Conservation (phyloP, 2,888 invertebrate genomes). For the Aquatica leii region DNA sequence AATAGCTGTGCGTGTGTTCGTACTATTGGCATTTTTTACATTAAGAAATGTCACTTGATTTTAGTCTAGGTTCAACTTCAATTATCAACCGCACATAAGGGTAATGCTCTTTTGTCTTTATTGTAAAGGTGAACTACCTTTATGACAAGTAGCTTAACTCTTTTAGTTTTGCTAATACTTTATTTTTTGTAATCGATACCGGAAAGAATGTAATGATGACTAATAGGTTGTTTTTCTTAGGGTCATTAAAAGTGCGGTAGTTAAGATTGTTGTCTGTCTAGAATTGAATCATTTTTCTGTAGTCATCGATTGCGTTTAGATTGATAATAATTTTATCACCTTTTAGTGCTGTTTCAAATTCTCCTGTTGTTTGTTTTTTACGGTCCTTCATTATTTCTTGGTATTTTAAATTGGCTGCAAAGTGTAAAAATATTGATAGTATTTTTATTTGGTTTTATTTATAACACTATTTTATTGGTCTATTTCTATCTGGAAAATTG, state of each 20-base stretch:
- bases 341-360: conserved; percentile 13
- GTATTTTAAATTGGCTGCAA: conserved; percentile 6
- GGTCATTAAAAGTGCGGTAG: conserved; percentile 7
- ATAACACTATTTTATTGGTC: neutral
- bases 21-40: conserved; percentile 7
- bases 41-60: neutral
- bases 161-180: neutral
- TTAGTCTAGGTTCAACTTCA: conserved; percentile 11
- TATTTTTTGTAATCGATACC: conserved; percentile 9
- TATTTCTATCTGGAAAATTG: neutral
- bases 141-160: neutral
- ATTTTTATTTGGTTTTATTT: conserved; percentile 1
- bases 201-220: neutral
- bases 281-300: conserved; percentile 11
- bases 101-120: conserved; percentile 18
- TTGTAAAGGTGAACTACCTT: conserved; percentile 6
- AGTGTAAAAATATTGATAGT: neutral
- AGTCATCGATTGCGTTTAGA: conserved; percentile 4
- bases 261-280: conserved; percentile 9
- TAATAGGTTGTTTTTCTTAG: neutral
- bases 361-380: conserved; percentile 6
- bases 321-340: conserved; percentile 7
- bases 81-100: conserved; percentile 17
- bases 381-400: conserved; percentile 12
- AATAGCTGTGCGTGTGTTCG: conserved; percentile 14